These are phyloP conservation scores for Prunella himalayana DNA, from an alignment of 2,113 vertebrate genomes.

Conservation along the genomic window DNA sequence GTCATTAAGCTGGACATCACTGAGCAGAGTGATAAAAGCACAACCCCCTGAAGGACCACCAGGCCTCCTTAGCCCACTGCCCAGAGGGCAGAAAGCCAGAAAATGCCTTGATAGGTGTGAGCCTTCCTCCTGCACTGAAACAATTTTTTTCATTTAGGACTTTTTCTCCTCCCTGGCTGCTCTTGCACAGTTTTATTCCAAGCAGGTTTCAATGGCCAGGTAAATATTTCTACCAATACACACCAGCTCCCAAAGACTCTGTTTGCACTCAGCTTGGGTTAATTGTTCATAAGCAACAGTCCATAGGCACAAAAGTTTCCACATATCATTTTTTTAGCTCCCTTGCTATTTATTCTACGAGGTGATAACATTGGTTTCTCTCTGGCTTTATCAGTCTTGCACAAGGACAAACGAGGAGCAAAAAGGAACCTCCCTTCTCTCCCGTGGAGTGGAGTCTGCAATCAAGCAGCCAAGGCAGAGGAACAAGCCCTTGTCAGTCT, in stretches of 20 bases:
- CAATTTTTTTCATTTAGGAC: background rate
- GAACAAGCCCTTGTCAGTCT: conserved; percentile 34
- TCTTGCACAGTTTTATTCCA: background rate
- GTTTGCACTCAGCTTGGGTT: background rate
- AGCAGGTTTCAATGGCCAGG: background rate
- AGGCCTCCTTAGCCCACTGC: background rate
- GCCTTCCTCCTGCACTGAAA: background rate
- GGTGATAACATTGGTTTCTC: conserved; percentile 24
- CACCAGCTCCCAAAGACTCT: background rate
- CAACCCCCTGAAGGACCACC: background rate
- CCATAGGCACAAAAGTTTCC: background rate
- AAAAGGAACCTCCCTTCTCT: conserved; percentile 16
- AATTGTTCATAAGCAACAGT: background rate
- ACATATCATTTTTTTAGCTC: background rate
- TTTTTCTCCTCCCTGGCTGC: background rate
- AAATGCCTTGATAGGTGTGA: background rate
- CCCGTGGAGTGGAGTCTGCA: background rate
- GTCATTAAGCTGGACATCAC: background rate
- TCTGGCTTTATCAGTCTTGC: conserved; percentile 15
- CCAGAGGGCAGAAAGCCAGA: background rate
- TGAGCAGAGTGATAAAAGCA: background rate
- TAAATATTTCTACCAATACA: background rate
- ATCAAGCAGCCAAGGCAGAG: background rate
- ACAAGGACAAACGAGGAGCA: background rate
- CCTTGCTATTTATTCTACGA: conserved; percentile 16